phyloP scores from a whole-genome alignment of 2,797 vertebrate genomes.

The Phyllotis vaccarum region DNA sequence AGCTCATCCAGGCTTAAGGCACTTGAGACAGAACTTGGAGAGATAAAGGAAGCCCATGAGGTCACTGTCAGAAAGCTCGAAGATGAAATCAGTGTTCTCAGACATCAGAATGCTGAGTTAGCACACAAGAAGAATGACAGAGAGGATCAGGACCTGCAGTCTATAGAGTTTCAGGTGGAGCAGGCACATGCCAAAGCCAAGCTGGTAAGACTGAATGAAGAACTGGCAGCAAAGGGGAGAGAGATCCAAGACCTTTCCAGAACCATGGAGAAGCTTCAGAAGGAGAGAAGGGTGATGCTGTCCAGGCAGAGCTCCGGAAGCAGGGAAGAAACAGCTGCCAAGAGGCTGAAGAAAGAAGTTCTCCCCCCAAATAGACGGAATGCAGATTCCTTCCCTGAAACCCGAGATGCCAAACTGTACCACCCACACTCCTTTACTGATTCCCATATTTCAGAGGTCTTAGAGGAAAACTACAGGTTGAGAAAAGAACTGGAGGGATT shows the following conservation, averaged over 20 bases:
- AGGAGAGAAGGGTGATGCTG: slow-evolving; percentile 91
- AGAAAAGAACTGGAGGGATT: slow-evolving; percentile 88
- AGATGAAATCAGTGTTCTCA: slow-evolving; percentile 89
- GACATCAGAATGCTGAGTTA: slow-evolving; percentile 88
- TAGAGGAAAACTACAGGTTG: slow-evolving; percentile 93
- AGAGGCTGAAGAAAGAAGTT: slow-evolving; percentile 74
- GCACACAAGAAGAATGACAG: slow-evolving; percentile 81
- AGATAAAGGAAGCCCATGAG: slow-evolving; percentile 86
- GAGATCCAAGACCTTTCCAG: slow-evolving; percentile 93
- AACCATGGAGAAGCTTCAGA: slow-evolving; percentile 94
- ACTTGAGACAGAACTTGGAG: slow-evolving; percentile 89
- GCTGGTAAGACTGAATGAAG: slow-evolving; percentile 92
- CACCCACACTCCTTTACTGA: slow-evolving; percentile 90
- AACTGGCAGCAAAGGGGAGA: slow-evolving; percentile 91
- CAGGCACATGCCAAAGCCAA: slow-evolving; percentile 87
- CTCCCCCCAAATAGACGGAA: slow-evolving; percentile 68
- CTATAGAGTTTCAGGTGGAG: slow-evolving; percentile 86
- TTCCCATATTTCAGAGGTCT: slow-evolving; percentile 90
- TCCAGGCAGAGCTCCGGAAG: slow-evolving; percentile 83
- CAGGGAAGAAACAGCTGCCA: slow-evolving; percentile 73
- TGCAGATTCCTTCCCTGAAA: slow-evolving; percentile 82
- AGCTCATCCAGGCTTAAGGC: slow-evolving; percentile 71
- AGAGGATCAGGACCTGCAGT: slow-evolving; percentile 81
- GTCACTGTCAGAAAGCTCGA: slow-evolving; percentile 88
- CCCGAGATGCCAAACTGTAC: slow-evolving; percentile 89